Conservation (phyloP, 2,113 vertebrate species). For the Cyprinodon brontotheroides region DNA sequence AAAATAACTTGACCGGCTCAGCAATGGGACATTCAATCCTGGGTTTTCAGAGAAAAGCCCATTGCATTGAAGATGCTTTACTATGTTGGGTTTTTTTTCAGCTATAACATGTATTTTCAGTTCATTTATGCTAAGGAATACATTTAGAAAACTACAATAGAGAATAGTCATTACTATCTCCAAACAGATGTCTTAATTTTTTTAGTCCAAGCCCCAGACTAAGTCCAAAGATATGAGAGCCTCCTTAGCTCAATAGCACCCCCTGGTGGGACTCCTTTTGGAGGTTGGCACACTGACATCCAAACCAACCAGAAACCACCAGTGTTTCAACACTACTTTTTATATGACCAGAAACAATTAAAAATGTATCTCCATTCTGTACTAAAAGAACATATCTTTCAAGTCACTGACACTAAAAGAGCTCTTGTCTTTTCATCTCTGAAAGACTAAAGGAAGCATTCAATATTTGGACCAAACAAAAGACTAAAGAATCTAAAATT, state of each 20-base stretch:
- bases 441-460: constrained; percentile 24
- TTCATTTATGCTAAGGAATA: constrained; percentile 51
- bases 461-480: constrained; percentile 29
- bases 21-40: constrained; percentile 74
- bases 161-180: constrained; percentile 71
- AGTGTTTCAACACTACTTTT: constrained; percentile 52
- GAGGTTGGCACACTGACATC: constrained; percentile 65
- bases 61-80: constrained; percentile 39
- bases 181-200: constrained; percentile 75
- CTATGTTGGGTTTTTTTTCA: constrained; percentile 9
- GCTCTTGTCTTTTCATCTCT: constrained; percentile 12
- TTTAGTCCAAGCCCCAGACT: constrained; percentile 64
- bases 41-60: constrained; percentile 64
- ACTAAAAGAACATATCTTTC: constrained; percentile 39
- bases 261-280: constrained; percentile 75
- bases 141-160: constrained; percentile 49
- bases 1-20: constrained; percentile 81
- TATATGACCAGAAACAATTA: constrained; percentile 51
- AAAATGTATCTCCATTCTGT: constrained; percentile 38
- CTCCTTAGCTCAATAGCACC: constrained; percentile 82
- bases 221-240: constrained; percentile 51
- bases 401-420: constrained; percentile 30
- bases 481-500: constrained; percentile 22
- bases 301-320: constrained; percentile 63
- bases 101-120: constrained; percentile 41